A percentile compares a stretch with the other conserved stretches of the same genome.
phyloP scores from a whole-genome alignment of 1,140 invertebrate genomes.

The Hycleus cichorii region DNA sequence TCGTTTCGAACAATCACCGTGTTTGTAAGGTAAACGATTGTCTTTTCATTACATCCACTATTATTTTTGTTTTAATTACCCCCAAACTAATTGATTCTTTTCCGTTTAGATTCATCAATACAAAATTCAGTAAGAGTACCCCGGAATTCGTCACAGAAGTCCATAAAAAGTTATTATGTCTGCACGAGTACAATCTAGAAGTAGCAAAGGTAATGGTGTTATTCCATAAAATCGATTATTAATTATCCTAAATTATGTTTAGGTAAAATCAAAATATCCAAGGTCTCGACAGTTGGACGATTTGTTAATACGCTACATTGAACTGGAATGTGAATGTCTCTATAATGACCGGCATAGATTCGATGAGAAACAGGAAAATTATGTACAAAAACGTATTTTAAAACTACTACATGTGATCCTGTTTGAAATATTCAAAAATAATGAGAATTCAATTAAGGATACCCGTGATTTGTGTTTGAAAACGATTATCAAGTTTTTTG shows the following conservation, averaged over 20 bases:
- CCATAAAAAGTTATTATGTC: neutral
- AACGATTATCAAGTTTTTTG: slow-evolving; percentile 2
- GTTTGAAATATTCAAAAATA: slow-evolving; percentile 1
- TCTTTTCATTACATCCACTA: too few relatives aligned
- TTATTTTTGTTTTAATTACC: too few relatives aligned
- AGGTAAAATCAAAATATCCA: slow-evolving; percentile 1
- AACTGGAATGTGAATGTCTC: slow-evolving; percentile 2
- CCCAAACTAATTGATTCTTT: too few relatives aligned
- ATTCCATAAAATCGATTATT: too few relatives aligned
- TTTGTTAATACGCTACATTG: slow-evolving; percentile 3
- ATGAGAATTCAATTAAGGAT: neutral
- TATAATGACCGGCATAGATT: too few relatives aligned
- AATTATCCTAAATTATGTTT: neutral
- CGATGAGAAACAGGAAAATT: too few relatives aligned
- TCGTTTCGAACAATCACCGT: too few relatives aligned
- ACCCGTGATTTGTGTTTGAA: slow-evolving; percentile 1
- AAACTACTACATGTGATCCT: neutral
- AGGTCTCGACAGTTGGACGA: slow-evolving; percentile 3
- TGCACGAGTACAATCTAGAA: slow-evolving; percentile 8
- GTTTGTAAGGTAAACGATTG: too few relatives aligned
- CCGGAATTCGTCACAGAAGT: slow-evolving; percentile 2
- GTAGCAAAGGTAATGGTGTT: neutral
- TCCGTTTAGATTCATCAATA: neutral
- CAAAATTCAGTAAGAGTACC: neutral
- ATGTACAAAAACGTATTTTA: too few relatives aligned